Evolutionary conservation across 2,113 vertebrate species (phyloP).

Genomic region (Hymenochirus boettgeri): DNA sequence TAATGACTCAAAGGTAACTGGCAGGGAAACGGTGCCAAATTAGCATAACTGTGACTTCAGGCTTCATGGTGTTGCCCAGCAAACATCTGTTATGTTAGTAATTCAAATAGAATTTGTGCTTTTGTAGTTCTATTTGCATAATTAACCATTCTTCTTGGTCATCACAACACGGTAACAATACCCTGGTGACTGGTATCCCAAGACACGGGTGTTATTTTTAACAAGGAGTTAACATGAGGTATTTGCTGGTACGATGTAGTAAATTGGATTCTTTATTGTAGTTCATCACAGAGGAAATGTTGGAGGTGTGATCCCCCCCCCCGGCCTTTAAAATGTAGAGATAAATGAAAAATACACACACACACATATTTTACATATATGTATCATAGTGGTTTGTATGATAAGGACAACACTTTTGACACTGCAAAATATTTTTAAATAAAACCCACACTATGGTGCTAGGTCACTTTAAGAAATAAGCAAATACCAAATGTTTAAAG

Average conservation of each 20-base stretch:
- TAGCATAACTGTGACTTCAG: conserved; percentile 95
- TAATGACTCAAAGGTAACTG: conserved; percentile 94
- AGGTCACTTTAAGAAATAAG: too few relatives aligned
- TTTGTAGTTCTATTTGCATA: conserved; percentile 84
- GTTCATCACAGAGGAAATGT: too few relatives aligned
- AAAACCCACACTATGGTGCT: too few relatives aligned
- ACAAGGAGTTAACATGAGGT: conserved; percentile 53
- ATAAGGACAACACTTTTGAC: too few relatives aligned
- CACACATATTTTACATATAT: too few relatives aligned
- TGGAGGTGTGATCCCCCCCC: too few relatives aligned
- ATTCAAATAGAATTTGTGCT: conserved; percentile 96
- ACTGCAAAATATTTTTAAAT: too few relatives aligned
- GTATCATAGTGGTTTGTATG: too few relatives aligned
- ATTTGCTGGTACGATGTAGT: conserved; percentile 38
- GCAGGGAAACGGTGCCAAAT: conserved; percentile 89
- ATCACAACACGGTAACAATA: conserved; percentile 86
- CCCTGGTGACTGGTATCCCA: conserved; percentile 72
- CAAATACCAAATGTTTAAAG: too few relatives aligned
- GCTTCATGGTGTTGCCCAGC: conserved; percentile 84
- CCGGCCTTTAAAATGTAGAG: too few relatives aligned
- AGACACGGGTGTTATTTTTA: conserved; percentile 70
- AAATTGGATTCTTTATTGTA: conserved; percentile 10
- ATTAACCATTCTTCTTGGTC: conserved; percentile 88
- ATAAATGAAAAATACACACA: too few relatives aligned
- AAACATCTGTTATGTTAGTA: conserved; percentile 99